Conservation (phyloP, 2,113 vertebrate genomes). For the Hemibates koningsi region DNA sequence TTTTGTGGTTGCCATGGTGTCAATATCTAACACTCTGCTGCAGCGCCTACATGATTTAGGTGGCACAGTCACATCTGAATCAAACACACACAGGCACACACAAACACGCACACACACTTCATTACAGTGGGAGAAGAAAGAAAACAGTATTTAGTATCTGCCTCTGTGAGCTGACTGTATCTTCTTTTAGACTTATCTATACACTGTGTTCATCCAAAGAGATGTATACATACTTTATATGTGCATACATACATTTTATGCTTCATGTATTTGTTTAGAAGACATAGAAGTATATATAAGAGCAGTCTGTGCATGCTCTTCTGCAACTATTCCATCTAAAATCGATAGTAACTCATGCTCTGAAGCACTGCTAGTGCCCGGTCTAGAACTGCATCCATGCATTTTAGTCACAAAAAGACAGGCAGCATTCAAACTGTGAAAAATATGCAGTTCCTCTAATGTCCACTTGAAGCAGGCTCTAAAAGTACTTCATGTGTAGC, state of each 20-base stretch:
- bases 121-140: background rate
- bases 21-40: constrained; percentile 48
- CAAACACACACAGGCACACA: background rate
- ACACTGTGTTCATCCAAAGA: background rate
- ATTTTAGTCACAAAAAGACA: background rate
- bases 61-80: constrained; percentile 50
- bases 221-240: background rate
- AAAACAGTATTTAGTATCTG: background rate
- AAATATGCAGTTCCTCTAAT: background rate
- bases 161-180: background rate
- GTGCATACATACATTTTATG: background rate
- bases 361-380: background rate
- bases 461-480: background rate
- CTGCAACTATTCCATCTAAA: background rate
- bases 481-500: background rate
- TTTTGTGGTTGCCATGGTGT: constrained; percentile 60
- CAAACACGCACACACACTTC: background rate
- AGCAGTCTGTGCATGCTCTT: background rate
- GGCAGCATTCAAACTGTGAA: background rate
- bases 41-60: constrained; percentile 58
- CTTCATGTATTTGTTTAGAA: background rate
- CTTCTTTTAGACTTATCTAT: background rate
- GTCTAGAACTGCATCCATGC: background rate
- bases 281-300: background rate
- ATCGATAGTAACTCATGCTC: background rate